A percentile compares a stretch with the other conserved stretches of the same genome.
Evolutionary conservation across 2,113 vertebrate genomes (phyloP).

Genomic region (Brienomyrus longianalis): DNA sequence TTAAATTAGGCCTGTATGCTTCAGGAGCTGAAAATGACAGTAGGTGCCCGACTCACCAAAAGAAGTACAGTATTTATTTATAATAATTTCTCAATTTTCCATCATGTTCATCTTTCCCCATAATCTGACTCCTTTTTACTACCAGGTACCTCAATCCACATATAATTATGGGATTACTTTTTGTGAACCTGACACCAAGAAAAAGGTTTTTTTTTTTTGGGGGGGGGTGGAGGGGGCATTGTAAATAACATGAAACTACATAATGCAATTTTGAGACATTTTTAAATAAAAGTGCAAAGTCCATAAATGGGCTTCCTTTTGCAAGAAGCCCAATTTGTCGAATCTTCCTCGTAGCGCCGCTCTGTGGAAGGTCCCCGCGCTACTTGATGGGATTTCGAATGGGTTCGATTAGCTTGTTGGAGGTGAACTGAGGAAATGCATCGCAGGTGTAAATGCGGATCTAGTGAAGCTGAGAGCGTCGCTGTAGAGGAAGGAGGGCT

Average conservation of each 20-base stretch:
- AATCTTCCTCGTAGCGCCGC: background rate
- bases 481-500: background rate
- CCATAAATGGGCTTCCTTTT: background rate
- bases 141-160: background rate
- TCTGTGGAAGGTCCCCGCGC: background rate
- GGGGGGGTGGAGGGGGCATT: background rate
- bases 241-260: background rate
- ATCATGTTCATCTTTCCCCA: background rate
- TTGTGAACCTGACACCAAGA: background rate
- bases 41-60: background rate
- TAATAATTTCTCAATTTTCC: constrained; percentile 11
- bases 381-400: background rate
- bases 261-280: background rate
- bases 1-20: constrained; percentile 28
- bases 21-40: background rate
- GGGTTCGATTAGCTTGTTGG: background rate
- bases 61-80: constrained; percentile 15
- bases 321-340: background rate
- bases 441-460: background rate
- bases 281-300: background rate
- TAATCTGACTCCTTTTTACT: background rate
- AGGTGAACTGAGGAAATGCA: background rate
- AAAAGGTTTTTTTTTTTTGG: background rate
- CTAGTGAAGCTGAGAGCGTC: background rate
- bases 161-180: background rate